Conservation (phyloP, 2,113 vertebrate genomes). For the Recurvirostra avosetta region DNA sequence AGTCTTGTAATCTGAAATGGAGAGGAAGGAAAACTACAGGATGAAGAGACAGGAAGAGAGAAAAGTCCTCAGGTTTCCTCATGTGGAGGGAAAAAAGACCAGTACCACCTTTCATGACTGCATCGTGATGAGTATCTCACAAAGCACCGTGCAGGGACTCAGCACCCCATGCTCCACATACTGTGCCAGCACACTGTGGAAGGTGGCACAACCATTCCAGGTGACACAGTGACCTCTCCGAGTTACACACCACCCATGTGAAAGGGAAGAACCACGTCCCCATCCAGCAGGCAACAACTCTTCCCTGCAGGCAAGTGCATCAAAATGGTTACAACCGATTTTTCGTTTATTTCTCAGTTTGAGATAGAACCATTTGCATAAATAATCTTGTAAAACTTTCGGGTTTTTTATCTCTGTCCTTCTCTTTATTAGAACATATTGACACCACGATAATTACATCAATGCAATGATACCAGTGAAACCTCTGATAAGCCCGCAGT, state of each 20-base stretch:
- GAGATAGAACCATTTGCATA: background rate
- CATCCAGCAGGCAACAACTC: background rate
- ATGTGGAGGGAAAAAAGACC: background rate
- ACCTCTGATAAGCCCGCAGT: background rate
- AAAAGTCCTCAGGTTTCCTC: background rate
- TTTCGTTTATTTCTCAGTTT: background rate
- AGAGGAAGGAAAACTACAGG: background rate
- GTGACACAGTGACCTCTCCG: background rate
- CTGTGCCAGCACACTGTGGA: background rate
- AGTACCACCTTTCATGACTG: background rate
- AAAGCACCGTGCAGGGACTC: background rate
- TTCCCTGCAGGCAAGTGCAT: background rate
- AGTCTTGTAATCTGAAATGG: background rate
- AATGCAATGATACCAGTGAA: background rate
- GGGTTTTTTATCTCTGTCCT: background rate
- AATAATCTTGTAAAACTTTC: background rate
- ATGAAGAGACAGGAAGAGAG: background rate
- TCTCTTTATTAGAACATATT: background rate
- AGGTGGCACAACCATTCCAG: background rate
- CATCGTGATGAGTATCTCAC: background rate
- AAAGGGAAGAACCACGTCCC: background rate
- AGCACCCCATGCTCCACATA: background rate
- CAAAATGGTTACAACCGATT: background rate
- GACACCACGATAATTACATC: background rate
- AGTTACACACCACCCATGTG: background rate